Percentiles rank a stretch among this genome's conserved stretches.
Evolutionary conservation across 1,140 invertebrate species (phyloP).

Genomic region (Radopholus similis): DNA sequence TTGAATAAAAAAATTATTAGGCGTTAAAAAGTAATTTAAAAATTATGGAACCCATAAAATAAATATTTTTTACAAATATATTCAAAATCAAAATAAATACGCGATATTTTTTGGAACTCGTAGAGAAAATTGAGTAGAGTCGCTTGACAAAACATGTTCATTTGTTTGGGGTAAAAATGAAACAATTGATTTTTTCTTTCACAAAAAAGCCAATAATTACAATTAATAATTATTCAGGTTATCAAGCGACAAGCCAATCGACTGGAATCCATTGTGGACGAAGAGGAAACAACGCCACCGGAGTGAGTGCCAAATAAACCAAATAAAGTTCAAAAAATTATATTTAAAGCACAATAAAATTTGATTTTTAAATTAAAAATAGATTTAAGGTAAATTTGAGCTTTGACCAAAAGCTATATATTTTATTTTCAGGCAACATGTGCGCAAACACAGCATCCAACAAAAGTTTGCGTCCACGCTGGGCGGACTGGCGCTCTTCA

Average conservation of each 20-base stretch:
- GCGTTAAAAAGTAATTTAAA: no score
- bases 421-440: conserved; percentile 6
- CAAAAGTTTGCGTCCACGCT: conserved; percentile 47
- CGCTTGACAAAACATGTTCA: no score
- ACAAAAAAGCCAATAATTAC: no score
- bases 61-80: no score
- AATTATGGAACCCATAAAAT: no score
- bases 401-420: no score
- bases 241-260: conserved; percentile 18
- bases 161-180: no score
- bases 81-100: no score
- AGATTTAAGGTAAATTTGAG: conserved; percentile 5
- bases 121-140: no score
- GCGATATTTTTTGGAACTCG: no score
- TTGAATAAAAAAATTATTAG: no score
- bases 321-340: background rate
- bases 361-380: background rate
- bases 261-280: conserved; percentile 24
- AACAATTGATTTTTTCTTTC: no score
- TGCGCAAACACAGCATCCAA: conserved; percentile 28
- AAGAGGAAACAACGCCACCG: conserved; percentile 11
- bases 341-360: background rate
- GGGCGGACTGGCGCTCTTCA: conserved; percentile 52
- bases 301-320: conserved; percentile 2
- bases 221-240: conserved; percentile 1